Conservation (phyloP, 2,888 invertebrate genomes). For the Drosophila percnosoma region DNA sequence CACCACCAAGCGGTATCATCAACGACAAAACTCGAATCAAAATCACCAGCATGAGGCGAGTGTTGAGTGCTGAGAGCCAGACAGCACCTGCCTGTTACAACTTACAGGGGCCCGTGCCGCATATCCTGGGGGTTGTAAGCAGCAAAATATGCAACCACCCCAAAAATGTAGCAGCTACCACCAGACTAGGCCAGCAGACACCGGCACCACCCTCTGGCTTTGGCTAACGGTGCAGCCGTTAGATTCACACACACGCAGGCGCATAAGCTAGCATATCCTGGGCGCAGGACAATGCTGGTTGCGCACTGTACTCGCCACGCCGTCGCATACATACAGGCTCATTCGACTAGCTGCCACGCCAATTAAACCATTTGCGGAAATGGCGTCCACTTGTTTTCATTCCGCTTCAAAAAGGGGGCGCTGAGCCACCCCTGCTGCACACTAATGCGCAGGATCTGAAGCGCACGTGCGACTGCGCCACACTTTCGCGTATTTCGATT, state of each 20-base stretch:
- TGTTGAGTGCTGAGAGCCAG: neutral
- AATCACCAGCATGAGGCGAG: conserved; percentile 65
- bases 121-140: conserved; percentile 71
- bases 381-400: conserved; percentile 78
- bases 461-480: conserved; percentile 77
- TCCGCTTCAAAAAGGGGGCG: conserved; percentile 49
- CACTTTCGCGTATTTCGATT: conserved; percentile 72
- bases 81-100: conserved; percentile 78
- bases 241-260: conserved; percentile 60
- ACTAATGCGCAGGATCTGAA: conserved; percentile 46
- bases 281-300: conserved; percentile 57
- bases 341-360: conserved; percentile 49
- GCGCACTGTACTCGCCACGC: conserved; percentile 71
- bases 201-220: conserved; percentile 64
- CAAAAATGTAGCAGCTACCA: conserved; percentile 42
- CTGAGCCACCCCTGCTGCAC: conserved; percentile 50
- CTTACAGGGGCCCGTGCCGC: conserved; percentile 74
- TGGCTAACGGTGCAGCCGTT: conserved; percentile 60
- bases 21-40: conserved; percentile 49
- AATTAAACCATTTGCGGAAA: conserved; percentile 73
- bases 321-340: conserved; percentile 30
- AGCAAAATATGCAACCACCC: conserved; percentile 58
- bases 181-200: conserved; percentile 11
- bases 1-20: conserved; percentile 38
- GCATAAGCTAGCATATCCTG: conserved; percentile 48